Percentiles rank a stretch among this genome's conserved stretches.
phyloP scores from a whole-genome alignment of 2,797 vertebrate species.

The Zonotrichia albicollis region DNA sequence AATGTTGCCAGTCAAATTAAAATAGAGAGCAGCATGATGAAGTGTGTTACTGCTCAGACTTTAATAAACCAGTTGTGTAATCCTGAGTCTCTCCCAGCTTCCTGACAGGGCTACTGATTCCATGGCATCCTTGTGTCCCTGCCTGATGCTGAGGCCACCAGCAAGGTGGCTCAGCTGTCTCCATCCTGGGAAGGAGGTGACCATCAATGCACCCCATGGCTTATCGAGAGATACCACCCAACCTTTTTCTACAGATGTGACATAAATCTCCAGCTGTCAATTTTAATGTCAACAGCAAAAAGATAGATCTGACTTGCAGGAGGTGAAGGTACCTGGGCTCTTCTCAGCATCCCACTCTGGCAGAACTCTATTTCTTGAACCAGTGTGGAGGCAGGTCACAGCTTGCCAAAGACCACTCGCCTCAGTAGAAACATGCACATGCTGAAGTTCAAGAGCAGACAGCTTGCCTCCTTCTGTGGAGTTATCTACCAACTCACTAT shows the following conservation, averaged over 20 bases:
- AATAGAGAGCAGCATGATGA: neutral
- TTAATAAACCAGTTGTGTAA: neutral
- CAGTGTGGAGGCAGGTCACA: neutral
- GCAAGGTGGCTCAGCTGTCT: neutral
- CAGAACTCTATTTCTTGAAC: neutral
- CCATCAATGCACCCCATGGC: neutral
- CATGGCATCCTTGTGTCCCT: neutral
- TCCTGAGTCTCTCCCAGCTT: neutral
- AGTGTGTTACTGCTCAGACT: neutral
- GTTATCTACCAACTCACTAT: neutral
- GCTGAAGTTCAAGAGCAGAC: neutral
- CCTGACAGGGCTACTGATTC: neutral
- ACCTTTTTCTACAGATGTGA: fast-evolving
- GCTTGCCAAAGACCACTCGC: neutral
- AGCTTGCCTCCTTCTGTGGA: neutral
- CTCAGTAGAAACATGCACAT: neutral
- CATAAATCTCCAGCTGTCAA: neutral
- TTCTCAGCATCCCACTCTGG: neutral
- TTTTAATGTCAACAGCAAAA: neutral
- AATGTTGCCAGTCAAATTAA: neutral
- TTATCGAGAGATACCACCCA: neutral
- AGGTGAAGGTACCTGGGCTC: neutral
- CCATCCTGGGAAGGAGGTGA: neutral
- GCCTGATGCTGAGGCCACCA: neutral
- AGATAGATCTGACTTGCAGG: neutral